Percentiles rank a stretch among this genome's conserved stretches.
phyloP scores from a whole-genome alignment of 2,113 vertebrate species.

The Cricetomys ansorgei region DNA sequence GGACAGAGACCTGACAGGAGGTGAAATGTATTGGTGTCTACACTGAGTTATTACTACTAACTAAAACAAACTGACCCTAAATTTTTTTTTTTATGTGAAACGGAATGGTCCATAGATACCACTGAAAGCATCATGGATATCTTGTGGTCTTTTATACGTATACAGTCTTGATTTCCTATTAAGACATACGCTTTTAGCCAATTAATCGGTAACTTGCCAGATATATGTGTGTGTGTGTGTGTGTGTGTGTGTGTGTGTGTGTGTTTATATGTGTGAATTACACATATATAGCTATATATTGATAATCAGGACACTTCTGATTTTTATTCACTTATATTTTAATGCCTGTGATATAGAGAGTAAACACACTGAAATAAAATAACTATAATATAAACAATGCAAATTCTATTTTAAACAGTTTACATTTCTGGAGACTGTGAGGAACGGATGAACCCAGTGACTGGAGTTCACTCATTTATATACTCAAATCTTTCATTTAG shows the following conservation, averaged over 20 bases:
- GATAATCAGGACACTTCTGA: background rate
- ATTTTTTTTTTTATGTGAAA: background rate
- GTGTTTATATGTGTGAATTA: background rate
- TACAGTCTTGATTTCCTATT: background rate
- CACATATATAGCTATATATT: background rate
- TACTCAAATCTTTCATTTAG: background rate
- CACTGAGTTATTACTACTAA: background rate
- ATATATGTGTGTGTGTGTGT: background rate
- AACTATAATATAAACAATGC: background rate
- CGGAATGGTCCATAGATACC: background rate
- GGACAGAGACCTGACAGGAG: background rate
- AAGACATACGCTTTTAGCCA: background rate
- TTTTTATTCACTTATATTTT: background rate
- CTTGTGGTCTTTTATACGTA: background rate
- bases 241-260: background rate
- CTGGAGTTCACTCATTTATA: background rate
- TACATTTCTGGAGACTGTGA: background rate
- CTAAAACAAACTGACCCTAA: background rate
- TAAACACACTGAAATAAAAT: background rate
- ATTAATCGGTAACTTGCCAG: background rate
- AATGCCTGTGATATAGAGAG: background rate
- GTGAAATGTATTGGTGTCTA: background rate
- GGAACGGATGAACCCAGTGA: background rate
- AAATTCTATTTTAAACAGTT: background rate
- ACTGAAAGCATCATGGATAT: background rate